Base-by-base conservation (phyloP, 35 echinoderm and acorn worm genomes). In the Ptychodera flava region DNA sequence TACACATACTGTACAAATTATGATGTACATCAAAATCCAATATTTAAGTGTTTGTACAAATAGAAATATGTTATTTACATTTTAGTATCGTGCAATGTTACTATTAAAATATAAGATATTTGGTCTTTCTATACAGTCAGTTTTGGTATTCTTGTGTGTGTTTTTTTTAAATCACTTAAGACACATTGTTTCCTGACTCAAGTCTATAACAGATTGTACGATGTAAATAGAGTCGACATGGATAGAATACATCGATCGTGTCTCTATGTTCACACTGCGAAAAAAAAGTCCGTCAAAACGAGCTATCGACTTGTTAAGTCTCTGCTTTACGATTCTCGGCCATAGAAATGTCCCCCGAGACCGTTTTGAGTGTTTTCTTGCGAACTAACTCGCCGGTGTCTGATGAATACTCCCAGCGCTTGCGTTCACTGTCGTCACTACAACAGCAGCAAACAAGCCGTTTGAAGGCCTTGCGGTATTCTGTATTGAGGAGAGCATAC, bases 401-500 rank as follows among this genome's bases (percentile, higher is more conserved):
- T 22, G 45, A 64, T 12, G 45, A 12, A 22, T 12, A 64, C 22
- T 64, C 45, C 45, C 45, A 64, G 6, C 45, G 6, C 6, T 6
- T 6, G 22, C 45, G 45, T 22, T 64, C 22, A n/a, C n/a, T n/a
- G n/a, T n/a, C n/a, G 6, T 64, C 45, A 6, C 22, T 64, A 6
- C 6, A 22, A 64, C 45, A 64, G 45, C 45, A 64, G 45, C 45
- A 64, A 22, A 64, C 45, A 64, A 64, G 45, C 45, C 45, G 45
- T 64, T 64, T 64, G 78, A 97, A 97, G 29, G 95, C 95, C n/a
- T 87, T 88, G 38, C 95, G 80, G 64, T 93, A 97, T 34, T 97
- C 92, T 30, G 87, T 81, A 45, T 93, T 97, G 89, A 97, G 88
- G 0, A 78, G 75, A 15, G 89, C 92, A 37, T 97, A 97, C 16